Evolutionary conservation across 2,888 invertebrate species (phyloP).

Genomic region (Erynnis tages): DNA sequence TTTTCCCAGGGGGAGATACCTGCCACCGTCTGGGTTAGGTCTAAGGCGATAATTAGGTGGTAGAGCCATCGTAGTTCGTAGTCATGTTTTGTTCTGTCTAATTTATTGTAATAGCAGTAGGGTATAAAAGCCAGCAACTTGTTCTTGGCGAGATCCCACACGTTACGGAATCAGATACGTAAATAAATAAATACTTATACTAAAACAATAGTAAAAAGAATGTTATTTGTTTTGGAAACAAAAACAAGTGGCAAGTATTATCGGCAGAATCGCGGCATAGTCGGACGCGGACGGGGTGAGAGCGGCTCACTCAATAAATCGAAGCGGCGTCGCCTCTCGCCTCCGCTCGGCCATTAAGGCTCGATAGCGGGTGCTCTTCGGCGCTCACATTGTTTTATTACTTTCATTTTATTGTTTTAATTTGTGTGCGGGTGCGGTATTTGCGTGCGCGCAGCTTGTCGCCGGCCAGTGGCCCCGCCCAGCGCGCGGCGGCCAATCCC

Average conservation of each 20-base stretch:
- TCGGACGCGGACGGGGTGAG: conserved; percentile 38
- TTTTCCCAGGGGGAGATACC: no score
- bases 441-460: conserved; percentile 80
- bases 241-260: conserved; percentile 20
- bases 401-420: conserved; percentile 81
- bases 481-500: conserved; percentile 60
- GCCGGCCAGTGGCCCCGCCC: conserved; percentile 73
- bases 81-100: no score
- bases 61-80: no score
- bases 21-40: no score
- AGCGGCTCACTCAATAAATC: conserved; percentile 64
- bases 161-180: no score
- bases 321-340: conserved; percentile 62
- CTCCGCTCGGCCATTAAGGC: conserved; percentile 76
- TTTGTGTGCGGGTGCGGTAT: conserved; percentile 79
- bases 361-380: conserved; percentile 72
- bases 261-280: conserved; percentile 11
- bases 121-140: no score
- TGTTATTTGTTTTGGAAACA: conserved; percentile 15
- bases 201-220: conserved; percentile 4
- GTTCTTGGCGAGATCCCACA: no score
- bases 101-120: no score
- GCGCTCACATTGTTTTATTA: conserved; percentile 77
- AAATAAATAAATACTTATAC: neutral
- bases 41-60: no score